Conservation (phyloP, 2,113 vertebrate species). For the Microcebus jonahi region DNA sequence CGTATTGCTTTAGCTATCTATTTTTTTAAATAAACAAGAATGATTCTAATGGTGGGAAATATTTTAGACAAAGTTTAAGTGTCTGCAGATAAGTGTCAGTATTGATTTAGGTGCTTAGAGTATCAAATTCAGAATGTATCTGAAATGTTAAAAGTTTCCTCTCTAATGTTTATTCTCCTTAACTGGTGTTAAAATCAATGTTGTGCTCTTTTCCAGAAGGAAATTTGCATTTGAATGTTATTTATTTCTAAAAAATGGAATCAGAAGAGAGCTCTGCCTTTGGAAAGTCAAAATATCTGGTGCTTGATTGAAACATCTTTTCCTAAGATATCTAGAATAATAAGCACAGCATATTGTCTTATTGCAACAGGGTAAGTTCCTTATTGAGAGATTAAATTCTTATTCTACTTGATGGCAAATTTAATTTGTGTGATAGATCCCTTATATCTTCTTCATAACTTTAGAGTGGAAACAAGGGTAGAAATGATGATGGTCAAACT, state of each 20-base stretch:
- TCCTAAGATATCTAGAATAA: background rate
- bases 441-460: background rate
- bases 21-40: no score
- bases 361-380: background rate
- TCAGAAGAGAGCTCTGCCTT: background rate
- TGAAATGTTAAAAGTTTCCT: no score
- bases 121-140: no score
- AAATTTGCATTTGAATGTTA: background rate
- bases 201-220: background rate
- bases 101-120: no score
- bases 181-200: no score
- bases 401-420: background rate
- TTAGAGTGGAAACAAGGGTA: background rate
- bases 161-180: no score
- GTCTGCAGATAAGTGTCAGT: no score
- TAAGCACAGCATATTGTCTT: background rate
- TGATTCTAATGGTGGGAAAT: no score
- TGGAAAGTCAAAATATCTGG: constrained; percentile 24
- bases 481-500: background rate
- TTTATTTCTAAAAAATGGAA: constrained; percentile 48
- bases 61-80: no score
- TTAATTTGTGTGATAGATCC: background rate
- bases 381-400: background rate
- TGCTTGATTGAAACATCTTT: background rate
- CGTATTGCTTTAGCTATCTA: no score